A percentile compares a stretch with the other conserved stretches of the same genome.
These are phyloP conservation scores for Calidris pygmaea DNA, from an alignment of 2,113 vertebrate species.

Conservation along the genomic window DNA sequence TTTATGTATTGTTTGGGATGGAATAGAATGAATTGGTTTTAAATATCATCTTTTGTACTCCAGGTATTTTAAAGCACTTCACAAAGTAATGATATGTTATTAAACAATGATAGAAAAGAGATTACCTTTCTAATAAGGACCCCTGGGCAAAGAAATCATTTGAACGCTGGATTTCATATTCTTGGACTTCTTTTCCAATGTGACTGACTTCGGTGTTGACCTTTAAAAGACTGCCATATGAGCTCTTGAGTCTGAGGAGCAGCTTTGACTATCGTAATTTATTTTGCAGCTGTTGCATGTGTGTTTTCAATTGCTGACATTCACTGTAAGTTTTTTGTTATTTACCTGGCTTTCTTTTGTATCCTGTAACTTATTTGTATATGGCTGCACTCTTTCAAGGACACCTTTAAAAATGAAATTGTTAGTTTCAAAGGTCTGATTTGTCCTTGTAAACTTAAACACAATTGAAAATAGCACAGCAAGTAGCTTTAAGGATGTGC, in stretches of 20 bases:
- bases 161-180: neutral
- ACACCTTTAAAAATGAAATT: neutral
- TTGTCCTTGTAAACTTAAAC: constrained; percentile 28
- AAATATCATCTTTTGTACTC: constrained; percentile 29
- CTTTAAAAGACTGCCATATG: constrained; percentile 42
- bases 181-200: constrained; percentile 14
- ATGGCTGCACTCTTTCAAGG: constrained; percentile 41
- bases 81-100: constrained; percentile 39
- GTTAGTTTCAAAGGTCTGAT: neutral
- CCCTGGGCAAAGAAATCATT: constrained; percentile 12
- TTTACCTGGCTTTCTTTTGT: neutral
- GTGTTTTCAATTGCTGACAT: constrained; percentile 51
- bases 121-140: constrained; percentile 52
- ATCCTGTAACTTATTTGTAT: constrained; percentile 11
- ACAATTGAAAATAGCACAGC: neutral
- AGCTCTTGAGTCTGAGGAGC: constrained; percentile 34
- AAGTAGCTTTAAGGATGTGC: neutral
- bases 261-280: constrained; percentile 32
- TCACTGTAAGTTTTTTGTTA: constrained; percentile 22
- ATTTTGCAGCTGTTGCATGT: constrained; percentile 32
- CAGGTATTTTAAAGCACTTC: constrained; percentile 37
- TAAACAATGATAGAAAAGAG: constrained; percentile 39
- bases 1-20: neutral
- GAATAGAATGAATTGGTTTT: constrained; percentile 9
- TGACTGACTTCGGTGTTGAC: constrained; percentile 24